Base-by-base conservation (phyloP, 2,888 invertebrate species). In the Cryptus armator region DNA sequence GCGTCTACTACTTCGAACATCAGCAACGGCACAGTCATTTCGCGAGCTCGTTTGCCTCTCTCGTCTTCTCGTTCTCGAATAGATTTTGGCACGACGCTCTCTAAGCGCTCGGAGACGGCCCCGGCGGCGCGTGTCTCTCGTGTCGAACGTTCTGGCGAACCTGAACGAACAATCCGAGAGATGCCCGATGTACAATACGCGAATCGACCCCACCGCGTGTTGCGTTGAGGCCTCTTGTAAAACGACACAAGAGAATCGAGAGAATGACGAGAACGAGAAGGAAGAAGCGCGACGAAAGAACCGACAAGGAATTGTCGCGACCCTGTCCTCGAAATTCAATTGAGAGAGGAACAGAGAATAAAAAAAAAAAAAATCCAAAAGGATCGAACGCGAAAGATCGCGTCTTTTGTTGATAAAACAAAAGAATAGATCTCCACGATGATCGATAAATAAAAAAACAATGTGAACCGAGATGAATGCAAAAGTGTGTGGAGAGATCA, bases 61-160 rank as follows among this genome's bases (percentile, higher is more conserved):
- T 32, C 67, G 53, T 74, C 43, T 74, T 84, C 77, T 77, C 84
- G 84, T 84, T 84, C 81, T 76, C 81, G 81, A 84, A 84, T 84
- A 84, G 84, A 84, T 84, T 81, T 84, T 84, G 84, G 84, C 84
- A 84, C 81, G 81, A 74, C 48, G 64, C 56, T 71, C 76, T 76
- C 53, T 16, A 1, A 37, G 37, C 37, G 62, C 64, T 59, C 66
- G 19, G 9, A 51, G 51, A 67, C 29, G 59, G 70, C 64, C 56
- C 53, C 51, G 37, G 51, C 59, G 62, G 68, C 74, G 67, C 80
- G 71, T 19, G 5, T 59, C 56, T 77, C 71, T 68, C 77, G 81
- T 64, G 77, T 72, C 81, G 78, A 68, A 68, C 44, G 72, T 74
- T 84, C 76, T 67, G 67, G 81, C 81, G 84, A 84, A 78, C 84